These are phyloP conservation scores for Trichomalopsis sarcophagae DNA, from an alignment of 1,140 invertebrate species.

Conservation along the genomic window DNA sequence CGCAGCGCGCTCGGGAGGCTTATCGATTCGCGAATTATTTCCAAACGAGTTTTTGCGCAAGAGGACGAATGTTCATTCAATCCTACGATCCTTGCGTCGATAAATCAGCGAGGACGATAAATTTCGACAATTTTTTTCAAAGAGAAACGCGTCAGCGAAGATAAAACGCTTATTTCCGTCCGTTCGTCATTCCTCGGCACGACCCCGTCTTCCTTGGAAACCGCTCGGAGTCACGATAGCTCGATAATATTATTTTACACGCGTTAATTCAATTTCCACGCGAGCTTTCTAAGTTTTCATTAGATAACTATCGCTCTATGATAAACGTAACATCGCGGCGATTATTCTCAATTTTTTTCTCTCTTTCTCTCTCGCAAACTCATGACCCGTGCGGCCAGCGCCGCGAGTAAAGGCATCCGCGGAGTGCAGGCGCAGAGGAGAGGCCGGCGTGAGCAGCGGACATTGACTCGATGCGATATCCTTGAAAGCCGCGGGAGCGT, in stretches of 20 bases:
- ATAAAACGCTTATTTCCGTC: neutral
- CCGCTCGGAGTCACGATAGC: too few species aligned
- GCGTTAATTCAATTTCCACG: neutral
- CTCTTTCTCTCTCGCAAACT: too few species aligned
- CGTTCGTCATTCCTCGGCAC: neutral
- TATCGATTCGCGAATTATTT: neutral
- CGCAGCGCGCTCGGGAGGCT: neutral
- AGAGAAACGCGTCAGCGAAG: neutral
- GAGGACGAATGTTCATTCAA: neutral
- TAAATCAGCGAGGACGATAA: too few species aligned
- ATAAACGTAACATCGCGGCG: too few species aligned
- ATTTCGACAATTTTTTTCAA: too few species aligned
- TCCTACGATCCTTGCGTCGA: too few species aligned
- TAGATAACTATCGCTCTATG: neutral
- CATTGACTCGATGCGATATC: slow-evolving; percentile 68
- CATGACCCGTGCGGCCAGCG: neutral
- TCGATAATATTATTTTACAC: too few species aligned
- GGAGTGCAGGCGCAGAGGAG: neutral
- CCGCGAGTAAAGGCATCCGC: neutral
- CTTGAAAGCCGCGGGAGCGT: slow-evolving; percentile 70
- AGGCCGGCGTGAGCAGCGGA: slow-evolving; percentile 52
- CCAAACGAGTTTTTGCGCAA: neutral
- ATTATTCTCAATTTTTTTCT: neutral
- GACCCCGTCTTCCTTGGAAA: neutral
- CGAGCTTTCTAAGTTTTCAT: too few species aligned